A percentile compares a stretch with the other conserved stretches of the same genome.
Conservation (phyloP, 2,888 invertebrate genomes). For the Xestia xanthographa region DNA sequence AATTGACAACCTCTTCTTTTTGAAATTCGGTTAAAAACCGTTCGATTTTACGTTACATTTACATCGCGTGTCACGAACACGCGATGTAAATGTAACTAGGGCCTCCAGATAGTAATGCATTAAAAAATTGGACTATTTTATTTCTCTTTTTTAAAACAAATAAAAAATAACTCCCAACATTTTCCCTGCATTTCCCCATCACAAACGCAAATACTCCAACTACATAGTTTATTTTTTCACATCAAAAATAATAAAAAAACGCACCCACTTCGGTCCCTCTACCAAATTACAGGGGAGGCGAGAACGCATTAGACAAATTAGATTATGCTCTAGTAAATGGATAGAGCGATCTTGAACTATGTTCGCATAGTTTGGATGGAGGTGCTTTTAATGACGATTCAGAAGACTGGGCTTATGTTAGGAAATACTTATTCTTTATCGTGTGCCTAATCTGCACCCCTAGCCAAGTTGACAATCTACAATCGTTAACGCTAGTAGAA, state of each 20-base stretch:
- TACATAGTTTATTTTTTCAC: slow-evolving; percentile 46
- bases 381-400: neutral
- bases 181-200: slow-evolving; percentile 36
- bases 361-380: neutral
- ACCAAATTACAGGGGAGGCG: slow-evolving; percentile 54
- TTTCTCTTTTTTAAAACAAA: neutral
- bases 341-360: slow-evolving; percentile 32
- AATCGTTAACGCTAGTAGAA: too few relatives aligned
- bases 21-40: neutral
- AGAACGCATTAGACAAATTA: slow-evolving; percentile 69
- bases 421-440: too few relatives aligned
- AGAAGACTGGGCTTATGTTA: neutral
- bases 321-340: slow-evolving; percentile 63
- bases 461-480: too few relatives aligned
- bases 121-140: neutral
- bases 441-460: too few relatives aligned
- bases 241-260: slow-evolving; percentile 57
- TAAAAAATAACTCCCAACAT: neutral
- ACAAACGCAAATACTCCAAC: slow-evolving; percentile 46
- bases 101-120: neutral
- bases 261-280: slow-evolving; percentile 20
- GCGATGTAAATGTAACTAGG: too few relatives aligned
- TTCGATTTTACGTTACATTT: neutral
- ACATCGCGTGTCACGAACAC: neutral
- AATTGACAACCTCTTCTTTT: too few relatives aligned